phyloP scores from a whole-genome alignment of 2,888 invertebrate genomes.

The Metellina segmentata region DNA sequence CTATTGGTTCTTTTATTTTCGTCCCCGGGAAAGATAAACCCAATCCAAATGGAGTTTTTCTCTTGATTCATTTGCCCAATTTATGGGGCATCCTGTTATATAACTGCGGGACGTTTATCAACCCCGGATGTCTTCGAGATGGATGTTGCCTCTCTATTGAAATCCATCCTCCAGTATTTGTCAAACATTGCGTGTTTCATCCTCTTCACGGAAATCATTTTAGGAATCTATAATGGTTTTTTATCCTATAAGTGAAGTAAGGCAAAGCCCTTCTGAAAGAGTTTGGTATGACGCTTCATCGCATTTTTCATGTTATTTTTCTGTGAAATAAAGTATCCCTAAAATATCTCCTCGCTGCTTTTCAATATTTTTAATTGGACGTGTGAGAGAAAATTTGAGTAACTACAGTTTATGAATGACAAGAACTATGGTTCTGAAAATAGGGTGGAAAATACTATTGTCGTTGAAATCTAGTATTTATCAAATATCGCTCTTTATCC shows the following conservation, averaged over 20 bases:
- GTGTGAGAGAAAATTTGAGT: neutral
- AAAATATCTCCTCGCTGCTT: too few species aligned
- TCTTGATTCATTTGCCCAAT: constrained; percentile 8
- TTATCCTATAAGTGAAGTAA: neutral
- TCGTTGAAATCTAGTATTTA: constrained; percentile 22
- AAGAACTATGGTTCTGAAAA: too few species aligned
- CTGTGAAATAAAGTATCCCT: too few species aligned
- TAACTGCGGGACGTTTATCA: constrained; percentile 7
- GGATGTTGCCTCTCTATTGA: constrained; percentile 1
- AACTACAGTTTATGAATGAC: too few species aligned
- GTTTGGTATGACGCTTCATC: too few species aligned
- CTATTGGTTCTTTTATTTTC: neutral
- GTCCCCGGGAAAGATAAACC: constrained; percentile 6
- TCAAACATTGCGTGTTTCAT: constrained; percentile 27
- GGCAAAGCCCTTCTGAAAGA: neutral
- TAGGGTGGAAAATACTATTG: too few species aligned
- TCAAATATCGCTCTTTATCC: constrained; percentile 22
- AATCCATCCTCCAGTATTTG: constrained; percentile 19
- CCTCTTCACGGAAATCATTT: constrained; percentile 23
- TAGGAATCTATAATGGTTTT: neutral
- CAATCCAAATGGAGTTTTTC: constrained; percentile 2
- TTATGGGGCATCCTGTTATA: constrained; percentile 1
- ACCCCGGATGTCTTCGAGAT: constrained; percentile 5
- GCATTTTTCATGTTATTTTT: neutral
- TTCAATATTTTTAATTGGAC: too few species aligned